Conservation (phyloP, 1,140 invertebrate species). For the Globodera ellingtonae region DNA sequence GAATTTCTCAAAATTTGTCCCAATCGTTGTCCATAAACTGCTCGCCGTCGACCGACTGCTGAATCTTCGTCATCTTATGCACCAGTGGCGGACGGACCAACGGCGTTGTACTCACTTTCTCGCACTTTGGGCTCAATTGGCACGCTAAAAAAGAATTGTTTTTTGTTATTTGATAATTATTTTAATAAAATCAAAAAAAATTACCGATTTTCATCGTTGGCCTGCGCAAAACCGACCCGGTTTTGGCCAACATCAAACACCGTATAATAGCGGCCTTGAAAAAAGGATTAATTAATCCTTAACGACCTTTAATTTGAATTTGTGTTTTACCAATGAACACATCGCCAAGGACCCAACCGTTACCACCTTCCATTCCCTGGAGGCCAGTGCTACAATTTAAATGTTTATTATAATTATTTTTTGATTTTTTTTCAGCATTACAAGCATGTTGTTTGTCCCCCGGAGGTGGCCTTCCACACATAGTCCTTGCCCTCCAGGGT, state of each 20-base stretch:
- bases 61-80: too few species aligned
- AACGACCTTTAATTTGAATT: too few species aligned
- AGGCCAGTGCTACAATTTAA: slow-evolving; percentile 76
- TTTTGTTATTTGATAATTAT: background rate
- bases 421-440: background rate
- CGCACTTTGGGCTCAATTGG: slow-evolving; percentile 24
- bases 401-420: too few species aligned
- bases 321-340: slow-evolving; percentile 69
- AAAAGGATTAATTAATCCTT: background rate
- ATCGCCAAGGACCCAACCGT: slow-evolving; percentile 87
- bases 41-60: too few species aligned
- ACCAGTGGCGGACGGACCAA: too few species aligned
- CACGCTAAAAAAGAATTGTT: slow-evolving; percentile 12
- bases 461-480: slow-evolving; percentile 60
- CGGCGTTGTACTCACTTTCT: background rate
- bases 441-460: slow-evolving; percentile 78
- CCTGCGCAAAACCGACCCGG: slow-evolving; percentile 86
- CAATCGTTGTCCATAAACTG: too few species aligned
- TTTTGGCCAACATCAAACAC: slow-evolving; percentile 72
- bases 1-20: too few species aligned
- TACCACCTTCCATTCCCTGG: slow-evolving; percentile 86
- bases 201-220: slow-evolving; percentile 48
- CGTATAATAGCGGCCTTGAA: slow-evolving; percentile 58
- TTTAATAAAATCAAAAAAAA: background rate
- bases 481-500: slow-evolving; percentile 66